Percentiles rank a stretch among this genome's conserved stretches.
Conservation (phyloP, 2,113 vertebrate genomes). For the Balaenoptera acutorostrata region DNA sequence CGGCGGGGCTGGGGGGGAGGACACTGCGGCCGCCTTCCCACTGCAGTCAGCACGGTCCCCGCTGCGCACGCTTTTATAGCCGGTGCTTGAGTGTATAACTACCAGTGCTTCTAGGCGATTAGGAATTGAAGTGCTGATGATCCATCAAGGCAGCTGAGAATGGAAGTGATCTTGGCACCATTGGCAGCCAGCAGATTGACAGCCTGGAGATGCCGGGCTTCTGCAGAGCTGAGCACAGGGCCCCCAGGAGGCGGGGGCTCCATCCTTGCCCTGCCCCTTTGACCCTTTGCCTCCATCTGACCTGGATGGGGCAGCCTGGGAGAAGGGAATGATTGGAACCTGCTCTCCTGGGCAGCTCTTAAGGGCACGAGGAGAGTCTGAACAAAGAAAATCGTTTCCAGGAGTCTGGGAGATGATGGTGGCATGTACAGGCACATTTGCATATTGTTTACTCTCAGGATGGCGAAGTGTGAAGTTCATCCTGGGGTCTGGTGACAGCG, state of each 20-base stretch:
- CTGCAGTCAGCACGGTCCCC: not conserved
- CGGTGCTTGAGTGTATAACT: not conserved
- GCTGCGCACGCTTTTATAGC: not conserved
- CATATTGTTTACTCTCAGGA: not conserved
- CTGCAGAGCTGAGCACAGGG: not conserved
- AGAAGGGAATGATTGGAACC: not conserved
- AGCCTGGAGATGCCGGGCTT: not conserved
- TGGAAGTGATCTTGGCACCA: not conserved
- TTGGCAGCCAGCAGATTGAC: not conserved
- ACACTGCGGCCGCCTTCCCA: not conserved
- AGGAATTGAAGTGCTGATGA: conserved; percentile 31
- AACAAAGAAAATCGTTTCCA: not conserved
- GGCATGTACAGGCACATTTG: no score
- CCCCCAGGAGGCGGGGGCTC: not conserved
- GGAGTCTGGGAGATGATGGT: not conserved
- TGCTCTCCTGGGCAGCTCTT: not conserved
- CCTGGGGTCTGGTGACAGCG: rapidly evolving
- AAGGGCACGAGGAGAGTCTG: not conserved
- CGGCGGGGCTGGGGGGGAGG: no score
- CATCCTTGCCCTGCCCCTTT: not conserved
- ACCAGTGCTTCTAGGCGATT: conserved; percentile 42
- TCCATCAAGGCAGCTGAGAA: not conserved
- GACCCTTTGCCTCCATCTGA: not conserved
- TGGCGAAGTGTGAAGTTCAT: not conserved
- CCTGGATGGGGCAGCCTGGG: not conserved